Percentiles rank a stretch among this genome's conserved stretches.
These are phyloP conservation scores for Formica exsecta DNA, from an alignment of 1,140 invertebrate species.

Conservation along the genomic window DNA sequence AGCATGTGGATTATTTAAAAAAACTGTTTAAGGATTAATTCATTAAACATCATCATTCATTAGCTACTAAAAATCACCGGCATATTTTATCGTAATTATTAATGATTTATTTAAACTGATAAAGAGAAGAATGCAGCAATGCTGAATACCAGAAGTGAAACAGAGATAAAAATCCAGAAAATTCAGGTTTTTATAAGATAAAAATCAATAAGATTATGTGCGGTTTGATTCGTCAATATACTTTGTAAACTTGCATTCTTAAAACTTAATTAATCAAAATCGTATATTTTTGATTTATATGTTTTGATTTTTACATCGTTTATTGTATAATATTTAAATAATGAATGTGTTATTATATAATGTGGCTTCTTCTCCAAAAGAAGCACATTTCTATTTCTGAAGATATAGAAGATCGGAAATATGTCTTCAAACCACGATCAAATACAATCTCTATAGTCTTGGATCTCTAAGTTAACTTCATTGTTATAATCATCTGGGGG, in stretches of 20 bases:
- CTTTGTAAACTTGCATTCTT: background rate
- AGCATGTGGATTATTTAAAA: background rate
- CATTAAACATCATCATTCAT: conserved; percentile 20
- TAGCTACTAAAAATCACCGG: too few species aligned
- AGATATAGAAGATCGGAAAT: background rate
- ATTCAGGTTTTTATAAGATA: background rate
- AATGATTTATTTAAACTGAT: background rate
- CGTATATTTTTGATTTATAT: background rate
- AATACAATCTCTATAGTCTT: background rate
- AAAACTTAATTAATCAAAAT: conserved; percentile 1
- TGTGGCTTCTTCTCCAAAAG: background rate
- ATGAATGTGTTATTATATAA: background rate
- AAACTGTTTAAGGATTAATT: background rate
- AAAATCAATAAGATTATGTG: background rate
- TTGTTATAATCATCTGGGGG: conserved; percentile 16
- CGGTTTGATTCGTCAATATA: background rate
- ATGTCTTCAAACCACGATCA: background rate
- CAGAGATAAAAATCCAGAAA: conserved; percentile 3
- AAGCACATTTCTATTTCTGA: background rate
- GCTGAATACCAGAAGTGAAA: background rate
- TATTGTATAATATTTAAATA: background rate
- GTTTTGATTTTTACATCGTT: background rate
- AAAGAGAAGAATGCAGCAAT: background rate
- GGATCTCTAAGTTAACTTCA: background rate
- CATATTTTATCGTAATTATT: background rate